A percentile compares a stretch with the other conserved stretches of the same genome.
Evolutionary conservation across 2,113 vertebrate species (phyloP).

Genomic region (Amphiprion ocellaris): DNA sequence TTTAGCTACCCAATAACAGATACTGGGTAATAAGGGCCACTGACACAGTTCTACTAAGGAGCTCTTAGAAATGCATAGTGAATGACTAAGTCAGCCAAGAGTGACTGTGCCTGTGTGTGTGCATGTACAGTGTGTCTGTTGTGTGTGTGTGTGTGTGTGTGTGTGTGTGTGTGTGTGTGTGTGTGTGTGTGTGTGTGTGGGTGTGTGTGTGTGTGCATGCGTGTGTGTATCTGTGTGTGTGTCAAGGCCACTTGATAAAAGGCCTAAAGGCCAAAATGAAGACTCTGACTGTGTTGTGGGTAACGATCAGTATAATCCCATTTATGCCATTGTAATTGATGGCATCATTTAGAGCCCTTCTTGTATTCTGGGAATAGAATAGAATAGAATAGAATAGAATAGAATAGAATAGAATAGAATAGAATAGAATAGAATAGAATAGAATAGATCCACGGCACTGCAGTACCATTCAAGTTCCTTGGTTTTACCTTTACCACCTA

Average conservation of each 20-base stretch:
- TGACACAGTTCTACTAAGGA: conserved; percentile 30
- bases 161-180: not conserved
- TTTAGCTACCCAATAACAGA: conserved; percentile 40
- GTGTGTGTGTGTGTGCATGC: conserved; percentile 9
- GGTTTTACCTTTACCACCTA: not conserved
- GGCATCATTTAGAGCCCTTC: conserved; percentile 39
- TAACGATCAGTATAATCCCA: conserved; percentile 49
- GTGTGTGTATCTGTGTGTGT: not conserved
- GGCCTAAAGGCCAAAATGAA: conserved; percentile 56
- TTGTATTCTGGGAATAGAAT: not conserved
- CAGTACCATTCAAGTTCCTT: not conserved
- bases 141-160: not conserved
- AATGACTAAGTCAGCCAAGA: conserved; percentile 1
- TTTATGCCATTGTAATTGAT: conserved; percentile 64
- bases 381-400: not conserved
- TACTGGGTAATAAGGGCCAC: conserved; percentile 28
- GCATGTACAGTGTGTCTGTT: not conserved
- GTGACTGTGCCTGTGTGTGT: not conserved
- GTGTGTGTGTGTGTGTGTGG: not conserved
- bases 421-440: not conserved
- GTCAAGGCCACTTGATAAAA: conserved; percentile 56
- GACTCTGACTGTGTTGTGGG: conserved; percentile 63
- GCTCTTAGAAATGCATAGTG: conserved; percentile 32
- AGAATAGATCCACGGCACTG: no score
- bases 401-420: conserved; percentile 1